Conservation (phyloP, 2,888 invertebrate genomes). For the Unio delphinus region DNA sequence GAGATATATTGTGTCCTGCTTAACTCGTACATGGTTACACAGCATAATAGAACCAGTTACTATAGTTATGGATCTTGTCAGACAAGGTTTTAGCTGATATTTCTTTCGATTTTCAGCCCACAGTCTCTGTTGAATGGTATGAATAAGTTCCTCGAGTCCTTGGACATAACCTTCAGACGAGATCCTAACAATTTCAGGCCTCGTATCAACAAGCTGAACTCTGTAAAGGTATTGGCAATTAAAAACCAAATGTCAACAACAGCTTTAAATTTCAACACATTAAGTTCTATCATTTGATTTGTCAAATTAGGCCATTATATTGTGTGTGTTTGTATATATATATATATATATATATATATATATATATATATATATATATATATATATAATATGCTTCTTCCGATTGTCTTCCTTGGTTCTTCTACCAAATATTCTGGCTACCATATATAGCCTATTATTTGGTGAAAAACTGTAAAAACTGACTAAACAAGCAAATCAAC, state of each 20-base stretch:
- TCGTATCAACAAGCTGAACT: conserved; percentile 95
- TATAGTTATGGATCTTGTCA: background rate
- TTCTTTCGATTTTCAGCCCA: conserved; percentile 75
- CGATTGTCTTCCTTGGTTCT: no score
- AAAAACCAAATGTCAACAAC: background rate
- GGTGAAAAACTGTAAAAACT: no score
- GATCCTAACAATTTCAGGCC: conserved; percentile 99
- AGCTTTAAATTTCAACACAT: background rate
- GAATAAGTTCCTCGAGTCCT: conserved; percentile 95
- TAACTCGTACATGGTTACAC: background rate
- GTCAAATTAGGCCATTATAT: no score
- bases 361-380: no score
- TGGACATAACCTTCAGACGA: conserved; percentile 97
- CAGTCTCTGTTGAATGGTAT: conserved; percentile 93
- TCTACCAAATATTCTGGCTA: no score
- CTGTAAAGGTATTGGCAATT: conserved; percentile 83
- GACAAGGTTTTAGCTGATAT: conserved; percentile 2
- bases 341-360: no score
- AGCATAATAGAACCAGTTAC: no score
- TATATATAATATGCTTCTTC: no score
- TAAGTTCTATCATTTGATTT: no score
- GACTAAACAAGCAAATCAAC: no score
- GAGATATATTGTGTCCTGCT: background rate
- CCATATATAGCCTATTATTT: no score
- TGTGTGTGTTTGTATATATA: no score